Percentiles rank a stretch among this genome's conserved stretches.
phyloP scores from a whole-genome alignment of 2,113 vertebrate genomes.

The Hassar affinis region DNA sequence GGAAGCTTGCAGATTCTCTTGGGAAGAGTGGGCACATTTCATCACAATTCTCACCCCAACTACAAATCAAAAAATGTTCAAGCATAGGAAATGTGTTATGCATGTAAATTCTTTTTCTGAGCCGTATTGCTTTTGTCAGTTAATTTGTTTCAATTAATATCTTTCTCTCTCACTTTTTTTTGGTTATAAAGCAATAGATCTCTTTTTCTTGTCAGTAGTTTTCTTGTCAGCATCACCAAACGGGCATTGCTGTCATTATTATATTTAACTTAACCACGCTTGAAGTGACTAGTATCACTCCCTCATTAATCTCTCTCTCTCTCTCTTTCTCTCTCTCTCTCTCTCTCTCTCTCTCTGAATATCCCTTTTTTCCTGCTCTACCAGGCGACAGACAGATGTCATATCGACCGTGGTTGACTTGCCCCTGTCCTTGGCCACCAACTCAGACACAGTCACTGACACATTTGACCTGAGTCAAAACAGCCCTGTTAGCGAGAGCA shows the following conservation, averaged over 20 bases:
- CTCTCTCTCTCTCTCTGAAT: conserved; percentile 68
- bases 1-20: neutral
- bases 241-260: conserved; percentile 15
- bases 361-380: conserved; percentile 54
- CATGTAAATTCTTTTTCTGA: conserved; percentile 37
- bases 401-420: conserved; percentile 90
- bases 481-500: conserved; percentile 96
- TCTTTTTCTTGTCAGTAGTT: conserved; percentile 15
- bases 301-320: conserved; percentile 57
- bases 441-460: conserved; percentile 94
- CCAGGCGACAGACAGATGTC: conserved; percentile 88
- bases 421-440: conserved; percentile 93
- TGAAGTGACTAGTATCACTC: conserved; percentile 15
- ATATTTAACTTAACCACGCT: conserved; percentile 2
- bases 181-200: conserved; percentile 10
- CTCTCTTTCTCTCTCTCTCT: conserved; percentile 69
- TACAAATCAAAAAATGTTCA: neutral
- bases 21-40: neutral
- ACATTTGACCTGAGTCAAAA: conserved; percentile 93
- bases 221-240: conserved; percentile 9
- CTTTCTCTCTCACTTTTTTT: neutral
- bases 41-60: neutral
- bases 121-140: conserved; percentile 58
- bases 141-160: conserved; percentile 35
- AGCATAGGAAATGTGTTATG: neutral